A percentile compares a stretch with the other conserved stretches of the same genome.
phyloP scores from a whole-genome alignment of 2,113 vertebrate genomes.

The Cyanoramphus novaezelandiae region DNA sequence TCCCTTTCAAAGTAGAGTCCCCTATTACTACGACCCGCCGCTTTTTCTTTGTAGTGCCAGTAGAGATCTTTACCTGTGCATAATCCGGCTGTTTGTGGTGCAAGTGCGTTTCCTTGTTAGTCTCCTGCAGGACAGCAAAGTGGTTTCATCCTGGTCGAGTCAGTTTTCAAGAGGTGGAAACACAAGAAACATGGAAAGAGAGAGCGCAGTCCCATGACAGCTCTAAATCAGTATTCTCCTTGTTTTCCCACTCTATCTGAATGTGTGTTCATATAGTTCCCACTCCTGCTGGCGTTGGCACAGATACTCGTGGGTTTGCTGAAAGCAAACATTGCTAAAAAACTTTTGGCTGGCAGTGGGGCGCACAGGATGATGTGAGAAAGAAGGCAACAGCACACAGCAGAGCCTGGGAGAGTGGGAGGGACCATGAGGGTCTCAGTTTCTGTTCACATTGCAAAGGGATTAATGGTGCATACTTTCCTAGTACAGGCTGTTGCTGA shows the following conservation, averaged over 20 bases:
- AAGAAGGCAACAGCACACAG: neutral
- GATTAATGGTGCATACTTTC: fast-evolving
- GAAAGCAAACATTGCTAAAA: neutral
- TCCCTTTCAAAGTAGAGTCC: no score
- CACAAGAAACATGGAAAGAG: neutral
- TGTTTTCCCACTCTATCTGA: neutral
- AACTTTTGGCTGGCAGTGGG: neutral
- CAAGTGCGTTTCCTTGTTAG: no score
- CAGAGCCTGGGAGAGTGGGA: neutral
- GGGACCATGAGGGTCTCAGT: neutral
- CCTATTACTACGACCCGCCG: no score
- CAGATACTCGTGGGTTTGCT: neutral
- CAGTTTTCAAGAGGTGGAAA: neutral
- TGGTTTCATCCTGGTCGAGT: neutral
- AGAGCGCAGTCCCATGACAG: neutral
- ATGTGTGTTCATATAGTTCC: no score
- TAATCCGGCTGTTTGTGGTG: no score
- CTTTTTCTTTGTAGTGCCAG: no score
- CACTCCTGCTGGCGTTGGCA: fast-evolving
- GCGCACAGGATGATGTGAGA: neutral
- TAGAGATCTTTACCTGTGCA: no score
- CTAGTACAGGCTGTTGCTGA: neutral
- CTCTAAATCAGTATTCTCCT: neutral
- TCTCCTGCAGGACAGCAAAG: no score
- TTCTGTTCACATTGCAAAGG: fast-evolving